These are phyloP conservation scores for Drosophila neocordata DNA, from an alignment of 1,140 invertebrate genomes.

Conservation along the genomic window DNA sequence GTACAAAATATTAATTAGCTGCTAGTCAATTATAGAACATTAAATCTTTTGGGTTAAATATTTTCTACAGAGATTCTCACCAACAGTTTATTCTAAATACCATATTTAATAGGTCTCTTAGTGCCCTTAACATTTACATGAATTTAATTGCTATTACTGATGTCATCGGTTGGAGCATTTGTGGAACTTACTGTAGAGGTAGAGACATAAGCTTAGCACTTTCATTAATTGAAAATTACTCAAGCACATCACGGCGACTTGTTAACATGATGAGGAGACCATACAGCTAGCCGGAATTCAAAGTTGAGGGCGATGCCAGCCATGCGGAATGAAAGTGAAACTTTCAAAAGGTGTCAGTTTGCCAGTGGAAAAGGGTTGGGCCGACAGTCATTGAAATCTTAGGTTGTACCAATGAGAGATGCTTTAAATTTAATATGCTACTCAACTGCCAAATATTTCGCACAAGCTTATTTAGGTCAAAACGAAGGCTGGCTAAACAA, in stretches of 20 bases:
- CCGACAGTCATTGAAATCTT: constrained; percentile 21
- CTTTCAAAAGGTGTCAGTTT: constrained; percentile 77
- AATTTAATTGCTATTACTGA: constrained; percentile 42
- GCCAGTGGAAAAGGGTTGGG: constrained; percentile 51
- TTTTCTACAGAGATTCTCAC: constrained; percentile 35
- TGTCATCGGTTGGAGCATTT: constrained; percentile 40
- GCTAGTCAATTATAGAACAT: constrained; percentile 50
- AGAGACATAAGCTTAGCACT: constrained; percentile 38
- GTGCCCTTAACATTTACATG: constrained; percentile 32
- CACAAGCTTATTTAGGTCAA: constrained; percentile 54
- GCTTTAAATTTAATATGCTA: constrained; percentile 35
- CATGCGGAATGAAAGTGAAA: constrained; percentile 75
- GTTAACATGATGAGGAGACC: constrained; percentile 31
- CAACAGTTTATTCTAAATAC: constrained; percentile 19
- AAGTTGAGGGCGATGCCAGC: constrained; percentile 32
- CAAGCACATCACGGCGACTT: constrained; percentile 54
- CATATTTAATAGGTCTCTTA: neutral
- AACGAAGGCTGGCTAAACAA: neutral
- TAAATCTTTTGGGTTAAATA: constrained; percentile 30
- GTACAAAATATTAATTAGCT: constrained; percentile 71
- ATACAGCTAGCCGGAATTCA: constrained; percentile 60
- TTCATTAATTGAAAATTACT: constrained; percentile 81
- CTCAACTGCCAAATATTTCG: constrained; percentile 40
- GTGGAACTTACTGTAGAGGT: neutral
- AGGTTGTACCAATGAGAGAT: constrained; percentile 44